These are phyloP conservation scores for Drosophila kohkoa DNA, from an alignment of 1,140 invertebrate species.

Conservation along the genomic window DNA sequence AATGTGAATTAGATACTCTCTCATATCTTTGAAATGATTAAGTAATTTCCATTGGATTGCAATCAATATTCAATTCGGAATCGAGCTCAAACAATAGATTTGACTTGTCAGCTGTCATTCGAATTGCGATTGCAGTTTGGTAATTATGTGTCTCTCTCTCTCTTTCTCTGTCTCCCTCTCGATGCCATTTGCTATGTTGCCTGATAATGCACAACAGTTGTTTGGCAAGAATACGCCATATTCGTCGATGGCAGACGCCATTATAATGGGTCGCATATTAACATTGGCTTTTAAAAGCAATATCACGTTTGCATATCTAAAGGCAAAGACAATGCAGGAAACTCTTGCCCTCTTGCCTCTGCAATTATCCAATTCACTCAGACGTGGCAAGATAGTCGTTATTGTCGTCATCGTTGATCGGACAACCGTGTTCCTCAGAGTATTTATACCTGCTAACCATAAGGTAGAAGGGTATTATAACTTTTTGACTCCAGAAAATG, in stretches of 20 bases:
- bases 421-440: constrained; percentile 14
- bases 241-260: constrained; percentile 1
- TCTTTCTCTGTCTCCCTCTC: not conserved
- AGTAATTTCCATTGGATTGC: not conserved
- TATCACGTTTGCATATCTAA: constrained; percentile 40
- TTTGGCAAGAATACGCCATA: constrained; percentile 25
- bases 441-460: no score
- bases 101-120: constrained; percentile 32
- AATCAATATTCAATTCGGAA: not conserved
- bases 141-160: constrained; percentile 21
- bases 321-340: constrained; percentile 22
- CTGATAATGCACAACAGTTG: constrained; percentile 73
- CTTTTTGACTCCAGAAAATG: no score
- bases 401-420: constrained; percentile 44
- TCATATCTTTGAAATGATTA: not conserved
- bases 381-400: constrained; percentile 54
- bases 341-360: constrained; percentile 57
- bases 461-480: no score
- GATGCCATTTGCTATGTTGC: not conserved
- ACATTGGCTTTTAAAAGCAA: constrained; percentile 53
- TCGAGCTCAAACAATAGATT: constrained; percentile 17
- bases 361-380: constrained; percentile 79
- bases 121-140: constrained; percentile 8
- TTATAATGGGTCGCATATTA: constrained; percentile 39
- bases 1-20: not conserved